Percentiles rank a stretch among this genome's conserved stretches.
Conservation (phyloP, 2,113 vertebrate species). For the Calypte anna region DNA sequence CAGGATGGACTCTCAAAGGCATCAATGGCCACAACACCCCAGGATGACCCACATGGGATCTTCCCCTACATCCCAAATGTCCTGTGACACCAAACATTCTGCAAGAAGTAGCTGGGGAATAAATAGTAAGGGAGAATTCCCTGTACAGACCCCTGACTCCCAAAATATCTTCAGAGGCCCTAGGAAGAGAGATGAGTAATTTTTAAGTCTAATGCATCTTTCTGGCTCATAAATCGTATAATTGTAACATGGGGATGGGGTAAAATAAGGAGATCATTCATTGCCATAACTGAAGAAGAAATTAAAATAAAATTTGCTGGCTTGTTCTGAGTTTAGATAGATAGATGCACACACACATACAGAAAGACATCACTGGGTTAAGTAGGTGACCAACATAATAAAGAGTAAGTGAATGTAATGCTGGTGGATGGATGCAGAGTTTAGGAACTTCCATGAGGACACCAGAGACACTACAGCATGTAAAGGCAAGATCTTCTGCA, state of each 20-base stretch:
- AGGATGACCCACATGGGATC: rapidly evolving
- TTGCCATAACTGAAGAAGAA: background rate
- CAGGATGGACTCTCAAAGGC: background rate
- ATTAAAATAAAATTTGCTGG: background rate
- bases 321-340: background rate
- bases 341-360: rapidly evolving
- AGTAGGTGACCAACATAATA: background rate
- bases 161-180: background rate
- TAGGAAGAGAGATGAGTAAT: background rate
- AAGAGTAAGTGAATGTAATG: background rate
- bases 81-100: background rate
- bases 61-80: background rate
- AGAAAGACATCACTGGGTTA: background rate
- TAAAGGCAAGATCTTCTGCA: background rate
- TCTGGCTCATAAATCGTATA: background rate
- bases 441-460: background rate
- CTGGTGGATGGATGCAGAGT: background rate
- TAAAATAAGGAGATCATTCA: background rate
- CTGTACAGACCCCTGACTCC: background rate
- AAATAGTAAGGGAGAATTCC: background rate
- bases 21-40: rapidly evolving
- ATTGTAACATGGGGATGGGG: rapidly evolving
- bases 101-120: background rate
- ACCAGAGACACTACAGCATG: background rate
- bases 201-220: background rate